Conservation (phyloP, 2,797 vertebrate genomes). For the Trachurus trachurus region DNA sequence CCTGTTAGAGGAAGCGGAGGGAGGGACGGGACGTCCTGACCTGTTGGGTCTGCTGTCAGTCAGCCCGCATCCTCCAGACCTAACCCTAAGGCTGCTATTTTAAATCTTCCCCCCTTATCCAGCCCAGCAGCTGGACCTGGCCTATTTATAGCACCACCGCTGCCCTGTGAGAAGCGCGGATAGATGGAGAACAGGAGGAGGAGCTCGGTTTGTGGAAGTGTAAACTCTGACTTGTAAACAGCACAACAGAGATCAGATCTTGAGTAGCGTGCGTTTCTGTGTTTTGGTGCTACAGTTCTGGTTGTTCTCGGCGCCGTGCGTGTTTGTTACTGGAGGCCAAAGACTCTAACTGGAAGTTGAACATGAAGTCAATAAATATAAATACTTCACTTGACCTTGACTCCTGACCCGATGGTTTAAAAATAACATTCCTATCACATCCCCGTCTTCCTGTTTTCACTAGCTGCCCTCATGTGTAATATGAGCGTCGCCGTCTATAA, state of each 20-base stretch:
- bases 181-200: conserved; percentile 56
- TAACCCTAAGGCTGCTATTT: conserved; percentile 65
- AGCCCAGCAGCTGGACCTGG: conserved; percentile 77
- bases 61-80: conserved; percentile 63
- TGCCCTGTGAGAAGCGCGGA: conserved; percentile 62
- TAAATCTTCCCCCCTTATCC: conserved; percentile 59
- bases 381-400: conserved; percentile 37
- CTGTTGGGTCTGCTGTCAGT: conserved; percentile 71
- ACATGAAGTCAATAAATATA: conserved; percentile 21
- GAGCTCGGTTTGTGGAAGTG: conserved; percentile 40
- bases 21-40: conserved; percentile 75
- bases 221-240: conserved; percentile 65
- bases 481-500: conserved; percentile 19
- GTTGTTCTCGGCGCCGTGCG: not conserved
- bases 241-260: conserved; percentile 46
- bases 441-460: conserved; percentile 32
- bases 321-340: not conserved
- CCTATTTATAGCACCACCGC: conserved; percentile 78
- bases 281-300: not conserved
- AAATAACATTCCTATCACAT: conserved; percentile 24
- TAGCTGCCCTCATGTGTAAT: conserved; percentile 15
- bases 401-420: conserved; percentile 12
- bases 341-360: not conserved
- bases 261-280: conserved; percentile 1
- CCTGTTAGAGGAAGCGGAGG: conserved; percentile 64